A percentile compares a stretch with the other conserved stretches of the same genome.
phyloP scores from a whole-genome alignment of 2,888 invertebrate genomes.

The Acheta domesticus region DNA sequence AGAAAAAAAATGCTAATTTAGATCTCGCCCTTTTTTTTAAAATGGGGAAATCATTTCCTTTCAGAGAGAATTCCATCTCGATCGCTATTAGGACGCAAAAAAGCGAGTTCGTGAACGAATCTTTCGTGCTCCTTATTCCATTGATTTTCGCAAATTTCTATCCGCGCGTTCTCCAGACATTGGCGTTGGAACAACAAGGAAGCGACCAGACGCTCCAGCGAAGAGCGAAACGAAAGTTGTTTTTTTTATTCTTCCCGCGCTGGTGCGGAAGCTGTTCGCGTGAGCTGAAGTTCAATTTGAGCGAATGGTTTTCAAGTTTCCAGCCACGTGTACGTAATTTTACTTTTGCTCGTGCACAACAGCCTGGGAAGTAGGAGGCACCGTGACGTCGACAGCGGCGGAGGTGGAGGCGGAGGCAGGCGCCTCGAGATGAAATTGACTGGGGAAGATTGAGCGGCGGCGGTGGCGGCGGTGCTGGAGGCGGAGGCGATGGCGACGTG shows the following conservation, averaged over 20 bases:
- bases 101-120: no score
- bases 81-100: no score
- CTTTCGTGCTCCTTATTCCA: no score
- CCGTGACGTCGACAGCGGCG: neutral
- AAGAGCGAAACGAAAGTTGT: neutral
- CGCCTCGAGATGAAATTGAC: neutral
- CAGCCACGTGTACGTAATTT: conserved; percentile 18
- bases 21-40: no score
- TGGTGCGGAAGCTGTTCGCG: neutral
- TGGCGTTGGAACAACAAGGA: neutral
- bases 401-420: neutral
- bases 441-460: conserved; percentile 5
- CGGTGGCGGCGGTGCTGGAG: neutral
- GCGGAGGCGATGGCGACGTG: no score
- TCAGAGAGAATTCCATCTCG: no score
- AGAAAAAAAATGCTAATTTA: no score
- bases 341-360: neutral
- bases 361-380: neutral
- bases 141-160: no score
- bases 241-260: neutral
- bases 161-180: neutral
- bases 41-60: no score
- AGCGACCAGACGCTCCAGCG: neutral
- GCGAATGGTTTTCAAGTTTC: conserved; percentile 6
- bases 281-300: neutral